Evolutionary conservation across 2,797 vertebrate species (phyloP), one percentile per base, ranked within the genome.

Genomic region (Hemitrygon akajei): DNA sequence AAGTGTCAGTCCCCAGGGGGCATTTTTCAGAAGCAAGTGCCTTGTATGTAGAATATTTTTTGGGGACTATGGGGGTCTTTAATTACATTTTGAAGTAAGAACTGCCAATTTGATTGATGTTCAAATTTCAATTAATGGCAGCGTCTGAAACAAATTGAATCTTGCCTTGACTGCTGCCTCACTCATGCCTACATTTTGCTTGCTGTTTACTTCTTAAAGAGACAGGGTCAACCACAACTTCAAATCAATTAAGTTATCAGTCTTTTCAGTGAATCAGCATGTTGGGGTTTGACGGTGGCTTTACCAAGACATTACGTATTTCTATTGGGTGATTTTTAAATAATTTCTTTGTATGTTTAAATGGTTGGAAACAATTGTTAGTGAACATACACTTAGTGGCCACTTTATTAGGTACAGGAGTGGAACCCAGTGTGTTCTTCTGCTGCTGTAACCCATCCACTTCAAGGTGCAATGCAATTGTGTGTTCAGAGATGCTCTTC

Each of bases 101-200:
- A 58, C 58, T 87, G 56, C 60, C 84, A 87, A 60, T 63, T 63
- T 87, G 84, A 87, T 87, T 87, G 84, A 63, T 60, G 58, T 87
- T 58, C 47, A 63, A 5, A 60, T 87, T 60, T 87, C 56, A 63
- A 60, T 63, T 58, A 87, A 87, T 84, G 84, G 25, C 27, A 58
- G 60, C 14, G 25, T n/a, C 82, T 86, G 82, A 86, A 86, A 56
- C 82, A 86, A 60, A 86, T 86, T 86, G 58, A 86, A 86, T 87
- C 58, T 87, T 87, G 84, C 27, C 12, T 86, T 47, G 30, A 58
- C 30, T 87, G 84, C 58, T 63, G 30, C 7, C 58, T 87, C 56
- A 87, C 84, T 86, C 47, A n/a, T 30, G 16, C 58, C 25, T 58
- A 86, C 56, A n/a, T 63, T 87, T 10, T 63, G 27, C 11, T 60